phyloP scores from a whole-genome alignment of 2,797 vertebrate species.

The Loris lydekkerianus region DNA sequence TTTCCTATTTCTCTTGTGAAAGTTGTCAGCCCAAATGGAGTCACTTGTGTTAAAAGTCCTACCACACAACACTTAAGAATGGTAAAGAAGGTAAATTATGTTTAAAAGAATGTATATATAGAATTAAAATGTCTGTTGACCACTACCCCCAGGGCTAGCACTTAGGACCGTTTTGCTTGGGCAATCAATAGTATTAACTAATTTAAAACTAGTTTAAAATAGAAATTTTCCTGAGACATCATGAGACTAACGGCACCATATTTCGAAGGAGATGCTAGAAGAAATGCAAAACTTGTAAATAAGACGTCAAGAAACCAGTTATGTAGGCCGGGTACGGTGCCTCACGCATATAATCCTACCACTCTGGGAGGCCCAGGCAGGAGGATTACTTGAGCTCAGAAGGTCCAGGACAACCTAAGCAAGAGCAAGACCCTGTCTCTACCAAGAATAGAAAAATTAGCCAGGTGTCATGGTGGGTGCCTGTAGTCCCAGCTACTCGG shows the following conservation, averaged over 20 bases:
- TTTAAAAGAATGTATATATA: not conserved
- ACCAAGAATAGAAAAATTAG: no score
- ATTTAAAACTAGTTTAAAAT: not conserved
- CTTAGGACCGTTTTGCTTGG: not conserved
- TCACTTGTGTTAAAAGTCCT: not conserved
- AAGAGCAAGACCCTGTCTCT: no score
- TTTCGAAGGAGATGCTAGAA: not conserved
- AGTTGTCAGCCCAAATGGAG: not conserved
- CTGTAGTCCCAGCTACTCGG: no score
- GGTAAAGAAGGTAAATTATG: not conserved
- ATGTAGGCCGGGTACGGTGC: no score
- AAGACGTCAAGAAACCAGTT: not conserved
- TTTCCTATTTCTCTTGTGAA: not conserved
- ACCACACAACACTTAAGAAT: not conserved
- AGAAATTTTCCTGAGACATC: not conserved
- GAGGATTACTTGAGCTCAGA: no score
- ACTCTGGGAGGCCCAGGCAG: no score
- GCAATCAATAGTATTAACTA: not conserved
- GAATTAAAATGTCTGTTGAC: constrained; percentile 12
- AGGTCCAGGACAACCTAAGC: no score
- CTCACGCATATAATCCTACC: no score
- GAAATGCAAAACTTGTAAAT: not conserved
- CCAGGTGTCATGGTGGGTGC: no score
- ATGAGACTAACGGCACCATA: not conserved
- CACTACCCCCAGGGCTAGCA: not conserved